Base-by-base conservation (phyloP, 2,888 invertebrate species). In the Nysson spinosus region DNA sequence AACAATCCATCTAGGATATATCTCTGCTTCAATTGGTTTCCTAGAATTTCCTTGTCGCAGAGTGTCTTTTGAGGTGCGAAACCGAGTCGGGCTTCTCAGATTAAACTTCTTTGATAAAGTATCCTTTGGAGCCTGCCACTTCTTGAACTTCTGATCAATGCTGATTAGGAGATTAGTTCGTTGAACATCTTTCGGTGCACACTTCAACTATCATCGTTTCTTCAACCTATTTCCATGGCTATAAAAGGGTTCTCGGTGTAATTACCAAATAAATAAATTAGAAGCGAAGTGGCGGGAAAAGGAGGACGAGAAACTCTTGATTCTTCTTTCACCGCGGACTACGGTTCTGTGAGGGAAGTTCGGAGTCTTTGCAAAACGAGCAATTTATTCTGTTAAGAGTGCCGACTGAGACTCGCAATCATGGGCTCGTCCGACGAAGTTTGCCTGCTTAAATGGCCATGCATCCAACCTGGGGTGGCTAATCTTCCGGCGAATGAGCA, bases 401-500 rank as follows among this genome's bases (percentile, higher is more conserved):
- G 67, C 51, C 63, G 63, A 64, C 52, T 68, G 68, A 67, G 63
- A 71, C 70, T 71, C 39, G 68, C 71, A 77, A 77, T 75, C 73
- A 77, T 65, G 73, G 77, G 51, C 70, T 62, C 54, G 72, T 54
- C 62, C 67, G 60, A 46, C 56, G 65, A 75, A 75, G 75, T 76
- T 75, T 74, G 70, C 67, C 68, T 54, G 77, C 58, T 74, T 77
- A 76, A 76, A 77, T 76, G 77, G 71, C 66, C 75, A 60, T 69
- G 69, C 66, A 77, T 69, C 69, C 61, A 52, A 63, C 49, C 65
- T 65, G 61, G 74, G 74, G 75, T 75, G 65, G 77, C 75, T 77
- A 75, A 75, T 77, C 75, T 77, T 77, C 77, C 77, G 49, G 71
- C 71, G 77, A 77, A 75, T 46, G 77, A 77, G 74, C 74, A 69